Percentiles rank a stretch among this genome's conserved stretches.
Evolutionary conservation across 2,797 vertebrate species (phyloP).

Genomic region (Intellagama lesueurii): DNA sequence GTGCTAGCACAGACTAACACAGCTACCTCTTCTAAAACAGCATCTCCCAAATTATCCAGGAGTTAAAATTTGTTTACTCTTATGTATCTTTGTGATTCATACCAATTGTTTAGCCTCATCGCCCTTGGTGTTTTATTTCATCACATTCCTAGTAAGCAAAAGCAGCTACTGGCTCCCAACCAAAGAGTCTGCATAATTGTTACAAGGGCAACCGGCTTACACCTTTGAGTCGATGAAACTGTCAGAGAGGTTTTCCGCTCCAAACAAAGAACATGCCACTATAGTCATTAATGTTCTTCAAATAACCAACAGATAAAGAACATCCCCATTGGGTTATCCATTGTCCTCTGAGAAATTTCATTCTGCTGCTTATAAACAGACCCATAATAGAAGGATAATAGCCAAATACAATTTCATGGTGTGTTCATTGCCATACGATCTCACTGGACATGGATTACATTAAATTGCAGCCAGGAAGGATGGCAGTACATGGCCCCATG

Average conservation of each 20-base stretch:
- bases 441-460: constrained; percentile 44
- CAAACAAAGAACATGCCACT: background rate
- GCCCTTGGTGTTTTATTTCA: background rate
- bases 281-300: constrained; percentile 23
- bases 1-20: too few relatives aligned
- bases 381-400: constrained; percentile 57
- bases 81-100: constrained; percentile 8
- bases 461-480: constrained; percentile 29
- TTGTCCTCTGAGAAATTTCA: constrained; percentile 60
- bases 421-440: background rate
- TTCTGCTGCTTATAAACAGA: constrained; percentile 45
- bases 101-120: constrained; percentile 30
- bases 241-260: constrained; percentile 12
- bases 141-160: background rate
- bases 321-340: constrained; percentile 39
- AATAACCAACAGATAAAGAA: constrained; percentile 7
- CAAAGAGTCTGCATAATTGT: constrained; percentile 13
- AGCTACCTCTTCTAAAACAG: too few relatives aligned
- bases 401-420: constrained; percentile 49
- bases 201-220: constrained; percentile 8
- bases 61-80: background rate
- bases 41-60: background rate
- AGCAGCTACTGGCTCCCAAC: background rate
- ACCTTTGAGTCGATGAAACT: constrained; percentile 1
- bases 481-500: constrained; percentile 7